A percentile compares a stretch with the other conserved stretches of the same genome.
Evolutionary conservation across 2,888 invertebrate genomes (phyloP).

Genomic region (Macrosoma leucophasiata): DNA sequence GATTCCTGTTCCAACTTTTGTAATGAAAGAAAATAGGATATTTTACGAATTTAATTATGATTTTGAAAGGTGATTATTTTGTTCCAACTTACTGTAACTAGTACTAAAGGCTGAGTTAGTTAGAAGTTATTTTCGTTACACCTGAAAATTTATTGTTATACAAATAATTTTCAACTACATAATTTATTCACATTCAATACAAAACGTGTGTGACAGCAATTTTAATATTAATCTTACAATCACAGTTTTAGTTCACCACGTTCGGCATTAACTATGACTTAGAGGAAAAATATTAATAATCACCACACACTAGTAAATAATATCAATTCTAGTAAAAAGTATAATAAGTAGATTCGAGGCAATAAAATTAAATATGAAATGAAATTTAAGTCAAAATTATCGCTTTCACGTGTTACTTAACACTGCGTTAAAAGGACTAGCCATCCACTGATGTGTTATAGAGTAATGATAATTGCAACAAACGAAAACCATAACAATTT

Average conservation of each 20-base stretch:
- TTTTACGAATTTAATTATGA: too few relatives aligned
- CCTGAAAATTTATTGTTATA: too few relatives aligned
- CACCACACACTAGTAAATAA: constrained; percentile 72
- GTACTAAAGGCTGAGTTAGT: too few relatives aligned
- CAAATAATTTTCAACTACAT: constrained; percentile 60
- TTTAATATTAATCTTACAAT: constrained; percentile 61
- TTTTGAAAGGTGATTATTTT: too few relatives aligned
- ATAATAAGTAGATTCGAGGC: constrained; percentile 55
- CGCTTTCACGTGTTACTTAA: constrained; percentile 39
- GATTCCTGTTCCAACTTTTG: too few relatives aligned
- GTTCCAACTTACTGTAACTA: too few relatives aligned
- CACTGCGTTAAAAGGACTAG: constrained; percentile 38
- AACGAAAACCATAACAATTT: constrained; percentile 34
- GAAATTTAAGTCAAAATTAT: constrained; percentile 29
- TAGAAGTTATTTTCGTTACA: too few relatives aligned
- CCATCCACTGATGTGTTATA: constrained; percentile 29
- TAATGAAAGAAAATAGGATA: too few relatives aligned
- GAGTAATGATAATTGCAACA: constrained; percentile 19
- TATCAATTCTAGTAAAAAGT: constrained; percentile 55
- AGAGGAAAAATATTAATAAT: constrained; percentile 60
- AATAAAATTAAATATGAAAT: constrained; percentile 33
- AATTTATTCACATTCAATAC: constrained; percentile 76
- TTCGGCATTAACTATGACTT: constrained; percentile 33
- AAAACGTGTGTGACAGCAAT: constrained; percentile 68
- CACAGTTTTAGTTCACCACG: constrained; percentile 39